phyloP scores from a whole-genome alignment of 1,140 invertebrate genomes.

The Latrodectus geometricus region DNA sequence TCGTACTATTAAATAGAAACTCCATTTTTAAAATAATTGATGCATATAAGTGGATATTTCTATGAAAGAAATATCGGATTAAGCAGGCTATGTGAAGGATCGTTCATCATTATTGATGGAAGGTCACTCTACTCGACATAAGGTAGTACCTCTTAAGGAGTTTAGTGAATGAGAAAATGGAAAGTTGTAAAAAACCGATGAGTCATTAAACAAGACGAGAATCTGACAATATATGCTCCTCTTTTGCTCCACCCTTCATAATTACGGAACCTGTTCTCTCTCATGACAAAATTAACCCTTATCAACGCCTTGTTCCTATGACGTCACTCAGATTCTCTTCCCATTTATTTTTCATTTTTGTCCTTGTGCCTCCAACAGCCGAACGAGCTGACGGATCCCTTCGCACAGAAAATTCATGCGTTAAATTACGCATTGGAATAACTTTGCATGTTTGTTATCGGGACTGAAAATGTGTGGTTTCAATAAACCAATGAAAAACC shows the following conservation, averaged over 20 bases:
- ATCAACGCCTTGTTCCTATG: slow-evolving; percentile 43
- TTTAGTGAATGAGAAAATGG: slow-evolving; percentile 45
- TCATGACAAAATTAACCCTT: slow-evolving; percentile 51
- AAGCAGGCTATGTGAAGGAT: background rate
- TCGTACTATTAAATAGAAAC: too few species aligned
- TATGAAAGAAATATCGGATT: too few species aligned
- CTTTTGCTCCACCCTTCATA: slow-evolving; percentile 49
- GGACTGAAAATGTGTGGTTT: too few species aligned
- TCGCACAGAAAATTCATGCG: too few species aligned
- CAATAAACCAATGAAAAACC: too few species aligned
- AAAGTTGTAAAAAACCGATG: slow-evolving; percentile 46
- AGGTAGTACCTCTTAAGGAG: slow-evolving; percentile 30
- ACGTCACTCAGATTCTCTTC: slow-evolving; percentile 15
- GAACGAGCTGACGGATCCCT: too few species aligned
- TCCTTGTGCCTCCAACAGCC: too few species aligned
- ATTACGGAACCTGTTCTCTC: slow-evolving; percentile 50
- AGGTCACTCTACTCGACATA: slow-evolving; percentile 4
- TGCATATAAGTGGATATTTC: too few species aligned
- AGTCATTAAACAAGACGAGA: slow-evolving; percentile 55
- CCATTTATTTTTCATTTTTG: too few species aligned
- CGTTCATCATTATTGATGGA: background rate
- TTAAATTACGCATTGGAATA: too few species aligned
- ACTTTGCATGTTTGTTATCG: too few species aligned
- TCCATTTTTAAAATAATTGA: too few species aligned
- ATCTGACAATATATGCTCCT: slow-evolving; percentile 40